Base-by-base conservation (phyloP, 2,113 vertebrate genomes). In the Python bivittatus region DNA sequence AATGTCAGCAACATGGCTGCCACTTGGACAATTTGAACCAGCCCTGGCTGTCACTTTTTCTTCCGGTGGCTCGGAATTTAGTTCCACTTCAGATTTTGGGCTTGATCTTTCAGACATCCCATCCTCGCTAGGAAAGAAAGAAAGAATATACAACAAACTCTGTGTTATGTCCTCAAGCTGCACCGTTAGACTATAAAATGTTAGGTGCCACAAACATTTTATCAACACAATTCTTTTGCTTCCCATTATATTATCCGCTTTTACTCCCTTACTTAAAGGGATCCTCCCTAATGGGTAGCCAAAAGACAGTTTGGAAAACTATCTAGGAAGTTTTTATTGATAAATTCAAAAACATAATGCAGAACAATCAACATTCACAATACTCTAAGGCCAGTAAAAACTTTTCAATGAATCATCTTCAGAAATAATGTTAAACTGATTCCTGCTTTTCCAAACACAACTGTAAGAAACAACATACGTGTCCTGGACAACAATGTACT, bases 401-500 rank as follows among this genome's bases (percentile, higher is more conserved):
- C 3, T 23, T 91, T 56, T 38, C 44, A 64, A 54, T 27, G n/a
- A 29, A 9, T 54, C 48, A 20, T 84, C 56, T 84, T 9, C 54
- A 83, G 12, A 91, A 90, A 23, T 60, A 64, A 61, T 8, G 23
- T 86, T 57, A 72, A 72, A 56, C 10, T 56, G 52, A n/a, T 12
- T 25, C 42, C 29, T 27, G 15, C 33, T 79, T 25, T 60, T 58
- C 29, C 54, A 87, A 86, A 58, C 52, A 48, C 5, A 6, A 88
- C 68, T 72, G 89, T 52, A 13, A 68, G 90, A 87, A 0, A 44
- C 91, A 91, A 97, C 99, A 84, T 98, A 99, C 99, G 96, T 98
- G 98, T 99, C 99, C 96, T 99, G 99, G 61, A 99, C 96, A 92
- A 99, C 97, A 68, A 99, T 99, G 96, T 99, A 99, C 97, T 99